phyloP scores from a whole-genome alignment of 2,888 invertebrate species.

The Torymus aiolomorphi region DNA sequence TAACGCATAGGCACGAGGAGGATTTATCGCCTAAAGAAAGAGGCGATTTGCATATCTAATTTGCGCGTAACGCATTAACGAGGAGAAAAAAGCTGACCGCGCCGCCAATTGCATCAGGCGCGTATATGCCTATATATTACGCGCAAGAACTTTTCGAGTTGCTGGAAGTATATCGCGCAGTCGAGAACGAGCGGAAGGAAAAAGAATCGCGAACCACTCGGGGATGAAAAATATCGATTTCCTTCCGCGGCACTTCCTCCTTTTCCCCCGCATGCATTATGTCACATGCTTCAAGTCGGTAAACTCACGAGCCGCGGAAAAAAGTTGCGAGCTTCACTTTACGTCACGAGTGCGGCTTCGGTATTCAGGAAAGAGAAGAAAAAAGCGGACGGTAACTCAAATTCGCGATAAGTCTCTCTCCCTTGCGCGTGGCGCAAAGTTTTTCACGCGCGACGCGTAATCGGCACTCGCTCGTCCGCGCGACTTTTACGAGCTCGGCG shows the following conservation, averaged over 20 bases:
- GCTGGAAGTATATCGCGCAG: neutral
- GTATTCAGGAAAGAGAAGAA: too few species aligned
- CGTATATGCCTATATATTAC: neutral
- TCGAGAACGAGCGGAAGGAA: neutral
- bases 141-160: constrained; percentile 24
- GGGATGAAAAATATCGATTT: too few species aligned
- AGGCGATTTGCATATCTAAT: constrained; percentile 38
- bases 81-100: neutral
- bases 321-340: constrained; percentile 8
- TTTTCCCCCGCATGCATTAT: constrained; percentile 12
- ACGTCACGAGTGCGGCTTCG: neutral
- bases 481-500: constrained; percentile 32
- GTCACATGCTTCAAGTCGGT: constrained; percentile 12
- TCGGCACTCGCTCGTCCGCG: neutral
- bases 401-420: too few species aligned
- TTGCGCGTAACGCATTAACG: constrained; percentile 10
- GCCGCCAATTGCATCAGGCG: constrained; percentile 8
- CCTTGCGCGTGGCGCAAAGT: too few species aligned
- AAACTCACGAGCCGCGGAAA: constrained; percentile 2
- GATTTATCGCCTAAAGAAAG: constrained; percentile 41
- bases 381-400: too few species aligned
- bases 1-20: neutral
- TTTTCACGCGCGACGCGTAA: neutral
- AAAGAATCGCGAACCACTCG: neutral
- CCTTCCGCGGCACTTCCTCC: neutral